These are phyloP conservation scores for Drosophila subpulchrella DNA, from an alignment of 1,140 invertebrate species.

Conservation along the genomic window DNA sequence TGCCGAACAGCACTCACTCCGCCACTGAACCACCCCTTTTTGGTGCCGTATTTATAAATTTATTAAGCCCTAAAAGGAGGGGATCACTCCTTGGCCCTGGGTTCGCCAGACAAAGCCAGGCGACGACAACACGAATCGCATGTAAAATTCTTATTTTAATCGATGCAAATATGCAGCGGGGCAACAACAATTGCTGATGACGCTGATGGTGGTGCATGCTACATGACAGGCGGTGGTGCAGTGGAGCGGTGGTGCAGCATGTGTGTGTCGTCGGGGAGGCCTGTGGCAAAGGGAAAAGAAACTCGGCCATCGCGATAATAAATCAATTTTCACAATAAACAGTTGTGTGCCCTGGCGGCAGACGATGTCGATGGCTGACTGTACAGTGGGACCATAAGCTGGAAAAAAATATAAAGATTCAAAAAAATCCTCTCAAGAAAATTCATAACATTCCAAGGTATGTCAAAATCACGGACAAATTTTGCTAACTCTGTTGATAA, in stretches of 20 bases:
- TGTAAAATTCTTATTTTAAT: slow-evolving; percentile 83
- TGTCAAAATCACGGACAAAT: too few species aligned
- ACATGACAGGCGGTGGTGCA: slow-evolving; percentile 51
- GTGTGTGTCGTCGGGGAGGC: slow-evolving; percentile 33
- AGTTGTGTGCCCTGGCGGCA: slow-evolving; percentile 56
- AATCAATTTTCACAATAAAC: slow-evolving; percentile 84
- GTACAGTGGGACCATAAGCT: slow-evolving; percentile 16
- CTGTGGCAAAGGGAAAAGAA: slow-evolving; percentile 36
- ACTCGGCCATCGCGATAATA: slow-evolving; percentile 78
- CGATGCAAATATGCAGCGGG: slow-evolving; percentile 77
- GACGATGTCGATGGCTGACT: slow-evolving; percentile 14
- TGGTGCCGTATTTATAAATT: slow-evolving; percentile 73
- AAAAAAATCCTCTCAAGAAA: too few species aligned
- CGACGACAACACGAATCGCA: slow-evolving; percentile 81
- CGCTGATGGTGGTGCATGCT: slow-evolving; percentile 61
- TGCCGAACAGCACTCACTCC: slow-evolving; percentile 1
- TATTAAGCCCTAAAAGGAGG: slow-evolving; percentile 55
- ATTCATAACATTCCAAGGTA: too few species aligned
- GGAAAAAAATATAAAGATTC: neutral
- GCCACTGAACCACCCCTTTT: slow-evolving; percentile 30
- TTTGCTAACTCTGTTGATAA: too few species aligned
- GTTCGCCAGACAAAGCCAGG: slow-evolving; percentile 73
- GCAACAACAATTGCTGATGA: slow-evolving; percentile 39
- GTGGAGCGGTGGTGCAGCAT: slow-evolving; percentile 6
- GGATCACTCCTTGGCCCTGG: slow-evolving; percentile 39